A percentile compares a stretch with the other conserved stretches of the same genome.
phyloP scores from a whole-genome alignment of 2,888 invertebrate genomes.

The Antitype chi region DNA sequence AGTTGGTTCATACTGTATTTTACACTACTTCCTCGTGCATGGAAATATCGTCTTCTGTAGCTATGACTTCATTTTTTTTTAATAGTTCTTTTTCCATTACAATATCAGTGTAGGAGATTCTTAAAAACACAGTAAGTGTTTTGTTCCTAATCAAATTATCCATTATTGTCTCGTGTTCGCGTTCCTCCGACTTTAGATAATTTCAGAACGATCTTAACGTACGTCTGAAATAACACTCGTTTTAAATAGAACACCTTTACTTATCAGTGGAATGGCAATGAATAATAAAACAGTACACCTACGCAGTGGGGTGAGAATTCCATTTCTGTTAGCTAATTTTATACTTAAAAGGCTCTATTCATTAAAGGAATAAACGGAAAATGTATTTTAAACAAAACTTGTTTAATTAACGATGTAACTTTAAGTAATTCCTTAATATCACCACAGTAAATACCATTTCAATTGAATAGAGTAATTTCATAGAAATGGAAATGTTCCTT shows the following conservation, averaged over 20 bases:
- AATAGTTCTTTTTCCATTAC: background rate
- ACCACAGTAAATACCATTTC: conserved; percentile 1
- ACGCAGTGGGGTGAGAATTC: background rate
- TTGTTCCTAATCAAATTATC: background rate
- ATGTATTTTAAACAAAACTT: background rate
- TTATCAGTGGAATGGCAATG: background rate
- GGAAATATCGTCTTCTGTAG: background rate
- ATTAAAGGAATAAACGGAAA: background rate
- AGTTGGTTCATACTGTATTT: conserved; percentile 19
- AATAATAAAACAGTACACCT: background rate
- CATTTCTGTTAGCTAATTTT: background rate
- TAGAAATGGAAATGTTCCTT: conserved; percentile 5
- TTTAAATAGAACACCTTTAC: background rate
- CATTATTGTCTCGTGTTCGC: too few relatives aligned
- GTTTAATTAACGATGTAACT: background rate
- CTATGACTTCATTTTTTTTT: background rate
- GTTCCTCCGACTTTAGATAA: background rate
- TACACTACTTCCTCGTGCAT: background rate
- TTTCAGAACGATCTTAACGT: background rate
- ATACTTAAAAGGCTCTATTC: background rate
- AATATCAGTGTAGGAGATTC: background rate
- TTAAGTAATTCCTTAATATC: conserved; percentile 1
- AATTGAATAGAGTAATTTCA: conserved; percentile 8
- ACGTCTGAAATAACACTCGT: background rate
- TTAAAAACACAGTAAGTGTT: background rate